Evolutionary conservation across 2,888 invertebrate genomes (phyloP).

Genomic region (Tipula helvola): DNA sequence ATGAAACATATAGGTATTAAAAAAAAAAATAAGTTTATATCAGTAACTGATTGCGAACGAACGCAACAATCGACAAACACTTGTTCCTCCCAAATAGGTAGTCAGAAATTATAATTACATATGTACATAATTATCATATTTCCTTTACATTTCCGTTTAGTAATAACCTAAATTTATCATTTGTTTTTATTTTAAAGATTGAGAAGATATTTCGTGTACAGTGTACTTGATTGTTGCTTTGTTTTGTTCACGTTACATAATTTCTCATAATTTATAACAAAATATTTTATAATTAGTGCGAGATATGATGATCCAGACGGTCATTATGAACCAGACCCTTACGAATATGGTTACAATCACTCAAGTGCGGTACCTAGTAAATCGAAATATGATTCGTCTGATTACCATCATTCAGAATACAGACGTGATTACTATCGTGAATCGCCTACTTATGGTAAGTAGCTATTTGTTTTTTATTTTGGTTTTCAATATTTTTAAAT

Average conservation of each 20-base stretch:
- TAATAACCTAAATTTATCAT: too few relatives aligned
- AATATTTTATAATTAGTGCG: background rate
- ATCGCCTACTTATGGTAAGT: slow-evolving; percentile 27
- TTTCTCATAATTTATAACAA: background rate
- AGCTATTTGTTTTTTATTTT: background rate
- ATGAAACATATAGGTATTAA: slow-evolving; percentile 54
- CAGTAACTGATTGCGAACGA: background rate
- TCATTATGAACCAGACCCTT: slow-evolving; percentile 29
- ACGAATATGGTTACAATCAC: slow-evolving; percentile 28
- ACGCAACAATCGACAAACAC: background rate
- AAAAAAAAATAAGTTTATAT: background rate
- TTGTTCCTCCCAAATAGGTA: background rate
- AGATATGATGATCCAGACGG: slow-evolving; percentile 27
- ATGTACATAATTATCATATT: too few relatives aligned
- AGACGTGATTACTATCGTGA: slow-evolving; percentile 34
- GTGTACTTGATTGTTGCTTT: background rate
- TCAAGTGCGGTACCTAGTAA: slow-evolving; percentile 19
- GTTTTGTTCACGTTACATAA: background rate
- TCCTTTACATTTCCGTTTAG: too few relatives aligned
- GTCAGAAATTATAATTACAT: too few relatives aligned
- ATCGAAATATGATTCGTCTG: slow-evolving; percentile 29
- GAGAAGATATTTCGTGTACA: background rate
- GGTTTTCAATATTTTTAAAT: background rate
- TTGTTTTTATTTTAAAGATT: too few relatives aligned
- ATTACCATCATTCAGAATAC: slow-evolving; percentile 32